Base-by-base conservation (phyloP, 1,140 invertebrate species). In the Coelopa frigida region DNA sequence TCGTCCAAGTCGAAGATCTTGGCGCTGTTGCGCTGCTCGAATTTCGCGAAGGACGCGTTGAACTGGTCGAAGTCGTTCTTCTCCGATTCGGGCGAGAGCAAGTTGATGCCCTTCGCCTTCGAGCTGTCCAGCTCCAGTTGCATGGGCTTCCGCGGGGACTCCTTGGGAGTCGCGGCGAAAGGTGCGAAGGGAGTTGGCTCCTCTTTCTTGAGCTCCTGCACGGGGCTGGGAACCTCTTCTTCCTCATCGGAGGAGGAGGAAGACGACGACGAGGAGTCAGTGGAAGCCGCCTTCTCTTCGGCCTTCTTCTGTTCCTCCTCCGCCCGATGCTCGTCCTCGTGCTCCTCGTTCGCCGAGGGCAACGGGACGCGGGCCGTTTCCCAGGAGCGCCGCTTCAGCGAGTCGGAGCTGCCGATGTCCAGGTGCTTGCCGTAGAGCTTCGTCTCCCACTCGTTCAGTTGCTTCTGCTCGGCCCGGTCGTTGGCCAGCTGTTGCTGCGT, bases 371-470 rank as follows among this genome's bases (percentile, higher is more conserved):
- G 53, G 0, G 53, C 49, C 23, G 33, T 40, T 48, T 68, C 67
- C 61, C 63, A 68, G 39, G 66, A 68, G 23, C 66, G 55, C 5
- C 61, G 55, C 35, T 70, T 70, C 17, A 70, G 40, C 1, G 66
- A 68, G 48, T 70, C 66, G 3, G 52, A 55, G 48, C 53, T 67
- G 7, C 62, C 56, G 18, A 59, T 58, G 21, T 69, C 63, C 12
- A 61, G 36, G 49, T 77, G 73, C 51, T 82, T 80, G 26, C 82
- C 82, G 59, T 85, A 85, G 12, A 89, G 72, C 68, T 90, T 89
- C 40, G 82, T 78, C 37, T 86, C 85, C 87, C 86, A 90, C 59
- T 90, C 87, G 67, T 89, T 85, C 51, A 80, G 71, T 53, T 75
- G 71, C 1, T 21, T 14, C 5, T 45, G 31, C 10, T 40, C 33